Percentiles rank a stretch among this genome's conserved stretches.
These are phyloP conservation scores for Pristionchus entomophagus DNA, from an alignment of 2,888 invertebrate genomes.

Conservation along the genomic window DNA sequence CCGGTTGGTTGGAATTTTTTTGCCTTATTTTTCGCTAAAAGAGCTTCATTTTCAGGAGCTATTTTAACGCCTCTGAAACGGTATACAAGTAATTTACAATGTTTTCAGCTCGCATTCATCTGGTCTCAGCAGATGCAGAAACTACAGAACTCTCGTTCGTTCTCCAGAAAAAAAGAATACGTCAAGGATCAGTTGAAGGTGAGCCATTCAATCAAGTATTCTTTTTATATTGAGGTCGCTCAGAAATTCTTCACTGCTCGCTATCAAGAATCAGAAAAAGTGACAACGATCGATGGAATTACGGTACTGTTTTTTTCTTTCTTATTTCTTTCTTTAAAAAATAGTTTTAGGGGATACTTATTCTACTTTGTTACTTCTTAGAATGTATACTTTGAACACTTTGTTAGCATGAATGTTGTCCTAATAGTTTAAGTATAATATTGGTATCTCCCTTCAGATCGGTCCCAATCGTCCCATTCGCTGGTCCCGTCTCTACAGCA, in stretches of 20 bases:
- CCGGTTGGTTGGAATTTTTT: slow-evolving; percentile 49
- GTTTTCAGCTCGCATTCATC: not conserved
- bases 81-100: not conserved
- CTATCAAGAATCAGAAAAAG: not conserved
- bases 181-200: not conserved
- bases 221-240: not conserved
- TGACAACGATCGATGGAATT: not conserved
- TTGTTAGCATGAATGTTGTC: too few relatives aligned
- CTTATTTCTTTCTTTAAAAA: not conserved
- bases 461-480: slow-evolving; percentile 11
- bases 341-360: too few relatives aligned
- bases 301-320: not conserved
- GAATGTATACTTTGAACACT: too few relatives aligned
- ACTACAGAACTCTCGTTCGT: not conserved
- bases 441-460: not conserved
- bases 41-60: too few relatives aligned
- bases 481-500: slow-evolving; percentile 18
- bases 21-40: not conserved
- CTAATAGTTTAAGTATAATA: not conserved
- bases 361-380: too few relatives aligned
- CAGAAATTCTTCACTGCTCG: not conserved
- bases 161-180: not conserved
- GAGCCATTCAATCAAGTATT: not conserved
- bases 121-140: slow-evolving; percentile 43
- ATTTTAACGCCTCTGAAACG: not conserved